Evolutionary conservation across 1,140 invertebrate species (phyloP), one percentile per base, ranked within the genome.

Genomic region (Euschistus heros): DNA sequence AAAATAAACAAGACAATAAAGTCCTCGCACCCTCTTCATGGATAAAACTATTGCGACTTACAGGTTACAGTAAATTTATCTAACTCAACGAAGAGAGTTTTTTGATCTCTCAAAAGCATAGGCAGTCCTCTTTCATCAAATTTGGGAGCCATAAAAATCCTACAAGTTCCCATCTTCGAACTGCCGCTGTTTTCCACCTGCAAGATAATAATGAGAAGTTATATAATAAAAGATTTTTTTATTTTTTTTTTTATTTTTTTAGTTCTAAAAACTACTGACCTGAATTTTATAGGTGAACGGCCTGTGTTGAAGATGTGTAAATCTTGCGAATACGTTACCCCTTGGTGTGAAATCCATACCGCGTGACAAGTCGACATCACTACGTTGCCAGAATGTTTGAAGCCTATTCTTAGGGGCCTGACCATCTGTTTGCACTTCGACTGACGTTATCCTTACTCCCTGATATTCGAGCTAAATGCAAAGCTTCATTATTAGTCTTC

Each of bases 121-220:
- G 72, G 69, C 22, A 73, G 70, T 2, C 80, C 80, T 30, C 77
- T 71, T 68, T 82, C 80, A 67, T 84, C 79, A 27, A 70, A 69
- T 64, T 77, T 77, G 17, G 82, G 81, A 7, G 78, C 80, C 62
- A 84, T 68, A 72, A 82, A 84, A 30, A 84, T 80, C n/a, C 82
- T 76, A 17, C 81, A 80, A 15, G 80, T 82, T 3, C 78, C 79
- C 73, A 63, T 78, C 70, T 67, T 68, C 2, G 50, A 13, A n/a
- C 63, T 37, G 17, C 62, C 57, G 22, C 52, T 61, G 66, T 76
- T 76, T 18, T 69, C 68, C 2, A 72, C 67, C 69, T 72, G 30
- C 20, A 65, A 30, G 20, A 67, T 17, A 30, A 47, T 42, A 59
- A 44, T 15, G n/a, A 44, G 20, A 37, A 8, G 27, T 47, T 37